Evolutionary conservation across 2,888 invertebrate species (phyloP).

Genomic region (Lutraria lutraria): DNA sequence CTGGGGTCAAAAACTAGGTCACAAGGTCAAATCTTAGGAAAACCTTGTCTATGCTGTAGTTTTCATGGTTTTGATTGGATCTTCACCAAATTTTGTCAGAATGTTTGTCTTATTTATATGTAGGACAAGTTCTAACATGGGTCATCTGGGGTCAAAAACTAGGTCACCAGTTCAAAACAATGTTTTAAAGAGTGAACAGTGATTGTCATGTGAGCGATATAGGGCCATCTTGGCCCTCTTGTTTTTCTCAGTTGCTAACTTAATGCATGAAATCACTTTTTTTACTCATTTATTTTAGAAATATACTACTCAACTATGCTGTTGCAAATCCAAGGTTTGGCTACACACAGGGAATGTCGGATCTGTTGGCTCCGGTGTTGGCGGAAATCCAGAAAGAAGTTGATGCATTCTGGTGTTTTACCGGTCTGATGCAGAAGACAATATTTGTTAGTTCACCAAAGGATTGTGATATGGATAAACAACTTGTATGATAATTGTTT

Average conservation of each 20-base stretch:
- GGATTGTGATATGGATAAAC: constrained; percentile 97
- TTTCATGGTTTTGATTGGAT: too few relatives aligned
- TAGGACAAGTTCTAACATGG: too few relatives aligned
- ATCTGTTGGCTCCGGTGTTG: constrained; percentile 87
- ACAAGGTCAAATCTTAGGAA: too few relatives aligned
- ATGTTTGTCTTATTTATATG: too few relatives aligned
- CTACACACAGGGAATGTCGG: constrained; percentile 88
- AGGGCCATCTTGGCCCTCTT: background rate
- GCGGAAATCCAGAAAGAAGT: constrained; percentile 87
- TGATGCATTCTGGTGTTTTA: constrained; percentile 88
- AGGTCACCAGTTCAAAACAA: too few relatives aligned
- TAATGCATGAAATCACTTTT: background rate
- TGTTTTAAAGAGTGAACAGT: too few relatives aligned
- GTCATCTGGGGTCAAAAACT: too few relatives aligned
- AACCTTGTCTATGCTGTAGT: too few relatives aligned
- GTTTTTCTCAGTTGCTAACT: background rate
- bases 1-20: too few relatives aligned
- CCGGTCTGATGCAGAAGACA: constrained; percentile 89
- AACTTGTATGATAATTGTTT: constrained; percentile 89
- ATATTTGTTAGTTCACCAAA: constrained; percentile 98
- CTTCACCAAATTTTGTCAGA: too few relatives aligned
- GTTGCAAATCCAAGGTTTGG: constrained; percentile 90
- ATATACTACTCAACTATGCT: constrained; percentile 97
- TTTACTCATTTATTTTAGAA: constrained; percentile 87
- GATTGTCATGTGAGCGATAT: too few relatives aligned